These are phyloP conservation scores for Coracias cyanogaster DNA, from an alignment of 2,797 vertebrate species.

Conservation along the genomic window DNA sequence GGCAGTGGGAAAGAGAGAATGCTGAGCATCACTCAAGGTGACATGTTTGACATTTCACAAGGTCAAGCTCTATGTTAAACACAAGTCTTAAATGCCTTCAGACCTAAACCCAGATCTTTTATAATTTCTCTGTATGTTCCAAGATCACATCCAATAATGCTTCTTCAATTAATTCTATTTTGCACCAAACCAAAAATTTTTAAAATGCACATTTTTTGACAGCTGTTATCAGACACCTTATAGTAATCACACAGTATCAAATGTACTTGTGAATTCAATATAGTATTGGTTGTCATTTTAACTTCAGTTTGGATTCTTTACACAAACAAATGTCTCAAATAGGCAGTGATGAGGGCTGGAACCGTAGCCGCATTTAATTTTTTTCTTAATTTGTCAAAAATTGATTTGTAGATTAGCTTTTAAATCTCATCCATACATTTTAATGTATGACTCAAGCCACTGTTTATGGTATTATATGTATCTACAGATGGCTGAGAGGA, in stretches of 20 bases:
- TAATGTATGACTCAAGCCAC: neutral
- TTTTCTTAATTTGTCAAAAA: neutral
- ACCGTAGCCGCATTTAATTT: neutral
- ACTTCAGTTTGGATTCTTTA: neutral
- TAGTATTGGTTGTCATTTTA: neutral
- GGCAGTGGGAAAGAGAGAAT: neutral
- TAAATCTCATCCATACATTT: neutral
- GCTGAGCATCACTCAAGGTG: neutral
- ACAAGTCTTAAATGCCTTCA: neutral
- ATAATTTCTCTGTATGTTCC: neutral
- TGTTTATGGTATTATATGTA: neutral
- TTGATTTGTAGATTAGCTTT: neutral
- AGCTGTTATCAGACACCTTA: neutral
- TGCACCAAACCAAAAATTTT: neutral
- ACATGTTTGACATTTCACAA: neutral
- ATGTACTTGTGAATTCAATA: neutral
- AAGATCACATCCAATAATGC: neutral
- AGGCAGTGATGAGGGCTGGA: neutral
- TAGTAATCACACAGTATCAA: neutral
- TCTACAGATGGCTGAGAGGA: conserved; percentile 30
- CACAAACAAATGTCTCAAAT: neutral
- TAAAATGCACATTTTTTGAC: neutral
- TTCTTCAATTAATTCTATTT: neutral
- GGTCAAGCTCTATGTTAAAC: neutral
- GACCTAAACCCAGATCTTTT: neutral